Percentiles rank a stretch among this genome's conserved stretches.
phyloP scores from a whole-genome alignment of 1,140 invertebrate genomes.

The Papilio polytes region DNA sequence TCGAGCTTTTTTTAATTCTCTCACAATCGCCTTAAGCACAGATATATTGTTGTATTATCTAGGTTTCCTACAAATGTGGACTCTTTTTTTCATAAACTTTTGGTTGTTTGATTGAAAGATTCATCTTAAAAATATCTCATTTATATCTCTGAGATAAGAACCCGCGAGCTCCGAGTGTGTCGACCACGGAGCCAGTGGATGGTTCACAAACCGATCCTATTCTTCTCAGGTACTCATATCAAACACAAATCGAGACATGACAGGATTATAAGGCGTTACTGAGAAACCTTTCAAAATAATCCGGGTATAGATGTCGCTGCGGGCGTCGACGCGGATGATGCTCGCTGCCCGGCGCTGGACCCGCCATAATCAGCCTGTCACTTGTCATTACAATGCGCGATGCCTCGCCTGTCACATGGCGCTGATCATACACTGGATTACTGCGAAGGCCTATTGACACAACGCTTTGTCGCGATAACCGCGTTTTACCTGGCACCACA shows the following conservation, averaged over 20 bases:
- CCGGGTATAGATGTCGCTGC: conserved; percentile 29
- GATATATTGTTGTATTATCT: background rate
- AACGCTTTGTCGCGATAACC: conserved; percentile 22
- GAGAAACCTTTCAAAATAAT: conserved; percentile 38
- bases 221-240: background rate
- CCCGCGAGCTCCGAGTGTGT: background rate
- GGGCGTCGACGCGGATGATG: background rate
- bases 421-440: conserved; percentile 16
- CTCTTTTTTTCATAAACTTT: background rate
- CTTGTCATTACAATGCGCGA: background rate
- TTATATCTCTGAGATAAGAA: background rate
- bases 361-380: conserved; percentile 21
- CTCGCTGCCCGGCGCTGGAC: background rate
- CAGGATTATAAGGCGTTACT: conserved; percentile 21
- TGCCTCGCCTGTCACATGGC: conserved; percentile 7
- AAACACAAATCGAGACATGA: conserved; percentile 9
- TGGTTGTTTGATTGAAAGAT: background rate
- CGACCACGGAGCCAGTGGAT: background rate
- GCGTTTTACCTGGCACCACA: background rate
- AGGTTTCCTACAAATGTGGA: background rate
- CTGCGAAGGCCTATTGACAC: conserved; percentile 17
- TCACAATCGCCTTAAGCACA: background rate
- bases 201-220: background rate
- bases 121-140: background rate
- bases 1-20: background rate